Conservation (phyloP, 2,113 vertebrate species). For the Lucifuga dentata region DNA sequence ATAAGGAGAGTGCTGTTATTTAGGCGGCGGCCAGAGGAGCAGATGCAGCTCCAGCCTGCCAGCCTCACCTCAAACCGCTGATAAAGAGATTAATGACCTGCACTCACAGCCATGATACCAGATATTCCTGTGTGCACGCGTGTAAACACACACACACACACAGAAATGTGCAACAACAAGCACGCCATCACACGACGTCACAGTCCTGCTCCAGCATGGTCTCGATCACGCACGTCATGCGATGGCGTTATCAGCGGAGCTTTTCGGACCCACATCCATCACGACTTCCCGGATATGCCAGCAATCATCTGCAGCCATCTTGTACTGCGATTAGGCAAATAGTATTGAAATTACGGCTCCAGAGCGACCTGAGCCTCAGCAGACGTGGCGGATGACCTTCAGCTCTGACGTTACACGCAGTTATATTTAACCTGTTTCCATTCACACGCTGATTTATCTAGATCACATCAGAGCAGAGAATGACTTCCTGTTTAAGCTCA, state of each 20-base stretch:
- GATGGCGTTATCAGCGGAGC: slow-evolving; percentile 57
- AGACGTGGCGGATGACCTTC: slow-evolving; percentile 33
- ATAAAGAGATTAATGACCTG: slow-evolving; percentile 70
- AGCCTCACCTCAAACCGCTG: slow-evolving; percentile 37
- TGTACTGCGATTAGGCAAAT: slow-evolving; percentile 71
- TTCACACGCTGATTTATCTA: slow-evolving; percentile 6
- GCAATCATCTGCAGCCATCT: slow-evolving; percentile 70
- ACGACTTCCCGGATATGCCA: slow-evolving; percentile 58
- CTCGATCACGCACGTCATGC: slow-evolving; percentile 48
- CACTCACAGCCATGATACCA: slow-evolving; percentile 43
- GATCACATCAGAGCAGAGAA: slow-evolving; percentile 18
- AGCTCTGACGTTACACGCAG: slow-evolving; percentile 15
- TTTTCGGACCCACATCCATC: slow-evolving; percentile 61
- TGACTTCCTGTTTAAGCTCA: not conserved
- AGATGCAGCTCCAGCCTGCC: slow-evolving; percentile 46
- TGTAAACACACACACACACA: not conserved
- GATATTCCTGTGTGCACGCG: too few relatives aligned
- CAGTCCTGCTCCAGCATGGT: slow-evolving; percentile 14
- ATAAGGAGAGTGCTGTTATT: slow-evolving; percentile 43
- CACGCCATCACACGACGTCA: slow-evolving; percentile 18
- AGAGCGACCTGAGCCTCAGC: slow-evolving; percentile 25
- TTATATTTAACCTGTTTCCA: slow-evolving; percentile 26
- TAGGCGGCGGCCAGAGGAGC: slow-evolving; percentile 37
- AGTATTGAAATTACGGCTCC: slow-evolving; percentile 62
- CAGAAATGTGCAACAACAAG: not conserved